Percentiles rank a stretch among this genome's conserved stretches.
phyloP scores from a whole-genome alignment of 2,888 invertebrate genomes.

The Zootermopsis nevadensis region DNA sequence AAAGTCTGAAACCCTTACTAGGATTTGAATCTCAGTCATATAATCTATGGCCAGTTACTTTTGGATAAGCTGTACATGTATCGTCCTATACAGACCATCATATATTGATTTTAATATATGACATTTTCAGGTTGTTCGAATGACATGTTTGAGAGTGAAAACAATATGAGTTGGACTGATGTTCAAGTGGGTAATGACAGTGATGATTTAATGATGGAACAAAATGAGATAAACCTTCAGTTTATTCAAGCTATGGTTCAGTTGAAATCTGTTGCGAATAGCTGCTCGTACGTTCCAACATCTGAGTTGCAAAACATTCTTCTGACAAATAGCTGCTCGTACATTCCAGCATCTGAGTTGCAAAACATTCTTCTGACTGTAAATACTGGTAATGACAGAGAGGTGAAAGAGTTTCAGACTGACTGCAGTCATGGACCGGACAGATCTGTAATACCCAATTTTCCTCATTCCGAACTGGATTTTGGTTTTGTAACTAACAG shows the following conservation, averaged over 20 bases:
- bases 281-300: background rate
- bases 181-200: background rate
- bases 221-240: slow-evolving; percentile 26
- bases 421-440: background rate
- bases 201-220: background rate
- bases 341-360: background rate
- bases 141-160: slow-evolving; percentile 12
- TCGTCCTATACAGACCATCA: too few relatives aligned
- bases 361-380: background rate
- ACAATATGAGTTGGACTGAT: background rate
- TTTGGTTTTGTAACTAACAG: background rate
- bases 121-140: background rate
- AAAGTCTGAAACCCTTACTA: too few relatives aligned
- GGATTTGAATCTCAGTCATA: too few relatives aligned
- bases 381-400: background rate
- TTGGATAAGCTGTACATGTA: too few relatives aligned
- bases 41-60: too few relatives aligned
- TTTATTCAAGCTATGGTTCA: slow-evolving; percentile 44
- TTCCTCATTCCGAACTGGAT: background rate
- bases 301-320: slow-evolving; percentile 28
- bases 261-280: slow-evolving; percentile 31
- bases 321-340: background rate
- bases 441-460: background rate
- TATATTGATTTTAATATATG: too few relatives aligned
- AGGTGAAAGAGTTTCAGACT: background rate